phyloP scores from a whole-genome alignment of 2,888 invertebrate species.

The Cistogaster globosa region DNA sequence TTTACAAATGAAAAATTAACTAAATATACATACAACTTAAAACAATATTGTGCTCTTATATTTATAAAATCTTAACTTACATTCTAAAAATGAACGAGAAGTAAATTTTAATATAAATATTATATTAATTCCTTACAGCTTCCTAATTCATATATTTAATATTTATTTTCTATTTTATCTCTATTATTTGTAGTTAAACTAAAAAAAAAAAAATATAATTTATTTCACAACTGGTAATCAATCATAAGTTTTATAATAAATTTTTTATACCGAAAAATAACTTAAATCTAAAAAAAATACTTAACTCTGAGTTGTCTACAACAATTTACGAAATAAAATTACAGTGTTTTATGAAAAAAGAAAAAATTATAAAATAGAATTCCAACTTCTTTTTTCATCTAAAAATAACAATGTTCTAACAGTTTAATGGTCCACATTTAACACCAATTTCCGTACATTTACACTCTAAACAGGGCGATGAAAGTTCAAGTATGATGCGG shows the following conservation, averaged over 20 bases:
- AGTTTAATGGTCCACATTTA: slow-evolving; percentile 88
- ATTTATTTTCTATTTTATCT: background rate
- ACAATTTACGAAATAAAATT: slow-evolving; percentile 27
- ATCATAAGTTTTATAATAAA: background rate
- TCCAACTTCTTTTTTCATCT: background rate
- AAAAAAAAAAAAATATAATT: background rate
- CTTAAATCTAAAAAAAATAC: slow-evolving; percentile 1
- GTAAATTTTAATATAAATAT: slow-evolving; percentile 65
- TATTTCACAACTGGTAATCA: slow-evolving; percentile 4
- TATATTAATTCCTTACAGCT: slow-evolving; percentile 62
- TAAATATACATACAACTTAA: slow-evolving; percentile 42
- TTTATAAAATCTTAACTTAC: background rate
- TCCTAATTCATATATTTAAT: background rate
- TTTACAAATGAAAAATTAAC: slow-evolving; percentile 24
- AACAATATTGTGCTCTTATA: background rate
- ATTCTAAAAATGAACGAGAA: background rate
- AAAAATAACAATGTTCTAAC: slow-evolving; percentile 79
- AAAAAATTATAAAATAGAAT: background rate
- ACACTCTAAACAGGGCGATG: slow-evolving; percentile 92
- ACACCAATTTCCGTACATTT: slow-evolving; percentile 94
- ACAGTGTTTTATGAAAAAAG: background rate
- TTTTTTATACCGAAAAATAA: background rate
- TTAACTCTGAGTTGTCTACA: slow-evolving; percentile 3
- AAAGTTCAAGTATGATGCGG: slow-evolving; percentile 91
- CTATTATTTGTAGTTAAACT: slow-evolving; percentile 7